Conservation (phyloP, 1,140 invertebrate genomes). For the Ditylenchus dipsaci region DNA sequence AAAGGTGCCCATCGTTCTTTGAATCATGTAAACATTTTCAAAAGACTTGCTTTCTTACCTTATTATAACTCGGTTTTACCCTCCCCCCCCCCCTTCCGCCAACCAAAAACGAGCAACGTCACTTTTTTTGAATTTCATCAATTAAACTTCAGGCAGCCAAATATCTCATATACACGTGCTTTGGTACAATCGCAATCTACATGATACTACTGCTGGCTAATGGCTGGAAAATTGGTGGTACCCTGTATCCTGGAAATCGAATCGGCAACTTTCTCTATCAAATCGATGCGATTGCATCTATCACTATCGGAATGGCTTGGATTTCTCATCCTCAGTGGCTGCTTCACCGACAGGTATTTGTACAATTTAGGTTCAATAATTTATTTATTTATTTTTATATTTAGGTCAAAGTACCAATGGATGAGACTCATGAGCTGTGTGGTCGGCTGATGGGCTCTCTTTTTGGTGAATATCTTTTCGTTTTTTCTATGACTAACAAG, state of each 20-base stretch:
- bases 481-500: not conserved
- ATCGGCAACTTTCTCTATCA: slow-evolving; percentile 53
- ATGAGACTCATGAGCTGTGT: slow-evolving; percentile 52
- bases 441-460: slow-evolving; percentile 53
- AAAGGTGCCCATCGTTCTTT: no score
- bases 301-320: slow-evolving; percentile 54
- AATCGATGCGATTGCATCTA: slow-evolving; percentile 51
- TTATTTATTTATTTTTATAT: not conserved
- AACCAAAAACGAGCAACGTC: no score
- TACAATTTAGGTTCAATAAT: not conserved
- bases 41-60: no score
- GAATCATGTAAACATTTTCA: no score
- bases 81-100: no score
- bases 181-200: slow-evolving; percentile 35
- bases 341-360: slow-evolving; percentile 49
- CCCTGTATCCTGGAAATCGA: slow-evolving; percentile 26
- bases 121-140: no score
- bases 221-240: slow-evolving; percentile 40
- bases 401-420: slow-evolving; percentile 48
- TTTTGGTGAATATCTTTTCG: slow-evolving; percentile 24
- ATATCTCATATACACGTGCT: slow-evolving; percentile 38
- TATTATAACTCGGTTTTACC: no score
- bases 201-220: slow-evolving; percentile 28
- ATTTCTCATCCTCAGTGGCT: slow-evolving; percentile 54
- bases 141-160: not conserved